These are phyloP conservation scores for Apeltes quadracus DNA, from an alignment of 2,113 vertebrate species.

Conservation along the genomic window DNA sequence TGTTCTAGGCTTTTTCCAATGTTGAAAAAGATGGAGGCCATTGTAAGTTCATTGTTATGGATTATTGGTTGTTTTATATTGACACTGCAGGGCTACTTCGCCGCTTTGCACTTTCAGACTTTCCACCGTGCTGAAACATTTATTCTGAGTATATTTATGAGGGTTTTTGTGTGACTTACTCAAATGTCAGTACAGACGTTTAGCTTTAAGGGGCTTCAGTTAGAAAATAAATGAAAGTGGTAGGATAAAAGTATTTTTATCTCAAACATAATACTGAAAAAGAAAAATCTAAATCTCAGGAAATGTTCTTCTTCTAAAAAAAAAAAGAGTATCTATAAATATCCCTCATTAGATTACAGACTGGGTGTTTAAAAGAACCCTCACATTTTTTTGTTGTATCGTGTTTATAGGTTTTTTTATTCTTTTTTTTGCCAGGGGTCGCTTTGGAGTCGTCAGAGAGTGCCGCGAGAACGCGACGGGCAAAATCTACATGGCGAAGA, in stretches of 20 bases:
- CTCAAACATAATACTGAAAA: neutral
- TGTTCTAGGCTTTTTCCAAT: neutral
- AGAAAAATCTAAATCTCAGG: neutral
- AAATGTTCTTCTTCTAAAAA: neutral
- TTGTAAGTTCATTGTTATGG: neutral
- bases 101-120: neutral
- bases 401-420: neutral
- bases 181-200: neutral
- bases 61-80: neutral
- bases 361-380: neutral
- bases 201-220: neutral
- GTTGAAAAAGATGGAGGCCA: neutral
- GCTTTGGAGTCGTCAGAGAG: conserved; percentile 89
- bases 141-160: neutral
- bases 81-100: neutral
- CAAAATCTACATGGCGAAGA: conserved; percentile 92
- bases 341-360: neutral
- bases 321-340: neutral
- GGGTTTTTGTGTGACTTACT: neutral
- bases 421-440: conserved; percentile 81
- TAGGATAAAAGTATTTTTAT: neutral
- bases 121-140: neutral
- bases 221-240: too few relatives aligned
- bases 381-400: too few relatives aligned
- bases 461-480: conserved; percentile 93